Evolutionary conservation across 2,888 invertebrate species (phyloP).

Genomic region (Eustalomyia histrio): DNA sequence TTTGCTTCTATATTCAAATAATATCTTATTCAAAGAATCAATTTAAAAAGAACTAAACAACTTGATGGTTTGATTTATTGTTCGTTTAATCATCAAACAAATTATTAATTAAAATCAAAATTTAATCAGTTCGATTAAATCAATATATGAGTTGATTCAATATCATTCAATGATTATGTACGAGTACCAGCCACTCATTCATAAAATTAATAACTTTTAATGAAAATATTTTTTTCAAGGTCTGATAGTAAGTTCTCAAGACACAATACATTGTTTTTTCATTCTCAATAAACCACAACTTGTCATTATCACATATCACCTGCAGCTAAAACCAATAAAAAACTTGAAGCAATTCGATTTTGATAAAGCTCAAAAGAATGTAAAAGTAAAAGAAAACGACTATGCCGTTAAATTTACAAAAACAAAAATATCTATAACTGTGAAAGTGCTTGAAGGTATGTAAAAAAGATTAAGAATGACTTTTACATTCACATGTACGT

Average conservation of each 20-base stretch:
- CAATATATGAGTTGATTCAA: too few relatives aligned
- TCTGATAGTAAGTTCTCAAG: background rate
- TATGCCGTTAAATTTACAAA: slow-evolving; percentile 13
- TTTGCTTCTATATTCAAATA: too few relatives aligned
- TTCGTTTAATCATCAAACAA: too few relatives aligned
- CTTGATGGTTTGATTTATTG: too few relatives aligned
- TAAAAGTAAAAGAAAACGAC: slow-evolving; percentile 14
- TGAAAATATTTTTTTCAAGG: too few relatives aligned
- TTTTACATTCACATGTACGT: slow-evolving; percentile 32
- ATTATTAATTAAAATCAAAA: too few relatives aligned
- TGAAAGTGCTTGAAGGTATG: slow-evolving; percentile 42
- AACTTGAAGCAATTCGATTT: slow-evolving; percentile 22
- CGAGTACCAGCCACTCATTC: too few relatives aligned
- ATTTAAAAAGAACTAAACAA: too few relatives aligned
- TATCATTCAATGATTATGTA: too few relatives aligned
- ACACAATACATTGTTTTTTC: slow-evolving; percentile 35
- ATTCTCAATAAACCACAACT: slow-evolving; percentile 35
- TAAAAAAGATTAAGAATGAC: slow-evolving; percentile 41
- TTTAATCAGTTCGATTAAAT: too few relatives aligned
- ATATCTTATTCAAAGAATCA: too few relatives aligned
- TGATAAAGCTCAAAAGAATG: background rate
- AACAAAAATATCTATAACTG: slow-evolving; percentile 15
- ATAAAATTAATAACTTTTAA: too few relatives aligned
- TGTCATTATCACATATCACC: slow-evolving; percentile 45
- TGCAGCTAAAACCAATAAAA: slow-evolving; percentile 27